Base-by-base conservation (phyloP, 1,140 invertebrate genomes). In the Subanguina moxae region DNA sequence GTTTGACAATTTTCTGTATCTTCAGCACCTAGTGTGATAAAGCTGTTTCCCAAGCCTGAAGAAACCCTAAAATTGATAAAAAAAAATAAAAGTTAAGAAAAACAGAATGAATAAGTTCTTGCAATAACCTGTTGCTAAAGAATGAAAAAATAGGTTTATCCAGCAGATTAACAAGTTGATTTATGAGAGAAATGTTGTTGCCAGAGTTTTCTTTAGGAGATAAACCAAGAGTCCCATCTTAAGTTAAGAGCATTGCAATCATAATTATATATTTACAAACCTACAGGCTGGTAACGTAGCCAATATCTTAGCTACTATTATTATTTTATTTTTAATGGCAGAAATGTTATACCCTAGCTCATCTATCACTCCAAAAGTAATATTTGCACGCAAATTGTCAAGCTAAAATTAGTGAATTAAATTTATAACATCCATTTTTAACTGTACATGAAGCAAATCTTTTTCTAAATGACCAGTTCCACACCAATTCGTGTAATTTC, bases 401-500 rank as follows among this genome's bases (percentile, higher is more conserved):
- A 52, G 3, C 48, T 52, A 25, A 19, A 52, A 52, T 52, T 52
- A 15, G 17, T 21, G 3, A 19, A 52, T 52, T 3, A 21, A 25
- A 52, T 1, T 52, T 45, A 13, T n/a, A 45, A 11, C 43, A 45
- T 45, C 11, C 43, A 45, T 45, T 45, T 45, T 52, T 52, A 52
- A 52, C 8, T 21, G 3, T 52, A 52, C 48, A 3, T 5, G 3
- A 8, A 25, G n/a, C 48, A 15, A 21, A 52, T 52, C 48, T 52
- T 1, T 52, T 52, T 3, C 48, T 25, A 52, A 52, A 52, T 52
- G 48, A 19, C 48, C 48, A 15, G 3, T 8, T 52, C 48, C 48
- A 52, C 48, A 52, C 48, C 48, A 52, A 25, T 25, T 52, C 8
- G 48, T 52, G 17, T 52, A 52, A 52, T 52, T 52, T 7, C 48